Conservation (phyloP, 1,140 invertebrate genomes). For the Drosophila bipectinata region DNA sequence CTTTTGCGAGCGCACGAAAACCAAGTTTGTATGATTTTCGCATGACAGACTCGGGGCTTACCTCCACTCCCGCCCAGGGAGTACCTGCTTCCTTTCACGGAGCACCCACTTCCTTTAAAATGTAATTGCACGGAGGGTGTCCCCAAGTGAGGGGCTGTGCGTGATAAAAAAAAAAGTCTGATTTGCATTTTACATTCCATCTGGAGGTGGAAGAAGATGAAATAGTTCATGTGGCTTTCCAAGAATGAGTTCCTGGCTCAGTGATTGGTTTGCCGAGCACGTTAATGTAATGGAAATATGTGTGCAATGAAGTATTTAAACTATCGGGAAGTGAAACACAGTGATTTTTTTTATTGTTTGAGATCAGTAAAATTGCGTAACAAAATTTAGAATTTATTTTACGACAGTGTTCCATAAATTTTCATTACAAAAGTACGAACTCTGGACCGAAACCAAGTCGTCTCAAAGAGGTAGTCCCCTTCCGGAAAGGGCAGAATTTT, state of each 20-base stretch:
- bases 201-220: conserved; percentile 36
- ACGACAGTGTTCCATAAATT: background rate
- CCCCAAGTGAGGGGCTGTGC: conserved; percentile 37
- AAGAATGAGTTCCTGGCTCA: conserved; percentile 17
- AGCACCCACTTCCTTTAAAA: conserved; percentile 56
- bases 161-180: conserved; percentile 64
- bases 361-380: background rate
- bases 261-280: conserved; percentile 29
- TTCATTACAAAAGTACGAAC: background rate
- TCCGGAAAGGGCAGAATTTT: background rate
- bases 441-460: background rate
- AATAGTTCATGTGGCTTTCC: conserved; percentile 61
- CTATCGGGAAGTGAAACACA: background rate
- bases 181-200: conserved; percentile 71
- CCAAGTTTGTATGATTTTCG: conserved; percentile 82
- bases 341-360: background rate
- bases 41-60: conserved; percentile 75
- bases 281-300: conserved; percentile 8
- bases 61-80: conserved; percentile 14
- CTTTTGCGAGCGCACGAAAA: conserved; percentile 77
- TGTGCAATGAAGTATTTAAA: background rate
- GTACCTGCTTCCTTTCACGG: conserved; percentile 49
- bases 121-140: conserved; percentile 50
- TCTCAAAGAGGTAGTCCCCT: background rate
- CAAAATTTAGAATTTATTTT: background rate